Conservation (phyloP, 2,797 vertebrate genomes). For the Protonibea diacanthus region DNA sequence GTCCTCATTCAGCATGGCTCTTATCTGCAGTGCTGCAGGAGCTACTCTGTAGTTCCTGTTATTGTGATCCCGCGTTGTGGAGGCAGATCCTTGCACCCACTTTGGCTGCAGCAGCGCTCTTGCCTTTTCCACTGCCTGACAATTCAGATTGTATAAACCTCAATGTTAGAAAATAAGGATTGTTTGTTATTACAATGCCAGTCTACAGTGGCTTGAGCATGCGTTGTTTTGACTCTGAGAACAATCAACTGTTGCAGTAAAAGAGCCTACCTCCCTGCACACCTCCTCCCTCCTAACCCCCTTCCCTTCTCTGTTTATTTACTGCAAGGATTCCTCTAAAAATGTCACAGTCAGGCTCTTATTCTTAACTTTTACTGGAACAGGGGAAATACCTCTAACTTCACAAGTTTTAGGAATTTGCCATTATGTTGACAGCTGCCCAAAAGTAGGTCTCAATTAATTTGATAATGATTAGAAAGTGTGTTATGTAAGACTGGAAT, state of each 20-base stretch:
- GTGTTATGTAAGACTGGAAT: conserved; percentile 18
- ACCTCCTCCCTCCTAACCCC: conserved; percentile 26
- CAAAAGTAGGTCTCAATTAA: background rate
- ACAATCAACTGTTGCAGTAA: conserved; percentile 79
- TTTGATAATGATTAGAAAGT: conserved; percentile 12
- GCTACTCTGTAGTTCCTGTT: conserved; percentile 93
- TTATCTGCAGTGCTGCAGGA: conserved; percentile 93
- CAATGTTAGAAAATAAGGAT: conserved; percentile 64
- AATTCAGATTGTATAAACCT: conserved; percentile 70
- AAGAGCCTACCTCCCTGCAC: conserved; percentile 46
- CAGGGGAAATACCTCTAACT: conserved; percentile 27
- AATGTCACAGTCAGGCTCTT: conserved; percentile 39
- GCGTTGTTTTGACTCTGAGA: conserved; percentile 82
- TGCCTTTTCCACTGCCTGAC: conserved; percentile 56
- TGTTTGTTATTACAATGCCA: conserved; percentile 83
- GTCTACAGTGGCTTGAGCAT: conserved; percentile 65
- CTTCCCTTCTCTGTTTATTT: conserved; percentile 65
- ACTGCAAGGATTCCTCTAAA: conserved; percentile 56
- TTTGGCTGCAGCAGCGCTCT: conserved; percentile 37
- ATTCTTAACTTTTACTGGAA: conserved; percentile 40
- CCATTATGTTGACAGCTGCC: conserved; percentile 25
- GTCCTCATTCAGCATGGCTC: conserved; percentile 74
- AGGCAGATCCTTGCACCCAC: conserved; percentile 63
- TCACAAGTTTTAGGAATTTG: conserved; percentile 3
- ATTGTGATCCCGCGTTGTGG: conserved; percentile 81